Base-by-base conservation (phyloP, 2,888 invertebrate genomes). In the Linnaemya vulpina region DNA sequence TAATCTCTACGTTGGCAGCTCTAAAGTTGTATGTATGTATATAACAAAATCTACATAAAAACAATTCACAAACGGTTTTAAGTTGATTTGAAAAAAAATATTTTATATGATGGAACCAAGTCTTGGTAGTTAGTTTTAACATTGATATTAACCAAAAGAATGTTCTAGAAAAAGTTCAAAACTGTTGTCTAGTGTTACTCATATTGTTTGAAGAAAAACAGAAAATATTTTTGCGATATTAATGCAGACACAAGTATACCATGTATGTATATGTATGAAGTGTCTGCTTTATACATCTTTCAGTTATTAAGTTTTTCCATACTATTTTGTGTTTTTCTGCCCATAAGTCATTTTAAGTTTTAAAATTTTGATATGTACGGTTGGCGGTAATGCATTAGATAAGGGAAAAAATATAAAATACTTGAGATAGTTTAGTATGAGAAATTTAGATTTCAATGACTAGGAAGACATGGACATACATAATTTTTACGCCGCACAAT, bases 171-270 rank as follows among this genome's bases (percentile, higher is more conserved):
- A 22, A 53, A 53, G 3, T 13, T 22, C 1, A 22, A 53, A 55
- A n/a, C 15, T 30, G 55, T n/a, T 7, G 55, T 15, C n/a, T 8
- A 30, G 55, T 62, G 17, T 62, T 46, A n/a, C n/a, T n/a, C n/a
- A n/a, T n/a, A 15, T 30, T 43, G 38, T 58, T 46, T 58, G 58
- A 63, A n/a, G 46, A 38, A 58, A 43, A 76, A 67, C 40, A 40
- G 17, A 63, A 53, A 75, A 55, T 38, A 80, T 80, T 70, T 62
- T 70, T 75, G 75, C 38, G 70, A 55, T 81, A n/a, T n/a, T n/a
- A n/a, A n/a, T n/a, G n/a, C n/a, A n/a, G n/a, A 70, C 49, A 81
- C 70, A 63, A 30, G 55, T 53, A 30, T 5, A n/a, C n/a, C n/a
- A 3, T 5, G 30, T 30, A 30, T 30, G n/a, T 30, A 2, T 30